Base-by-base conservation (phyloP, 2,113 vertebrate genomes). In the Anhinga rufa region DNA sequence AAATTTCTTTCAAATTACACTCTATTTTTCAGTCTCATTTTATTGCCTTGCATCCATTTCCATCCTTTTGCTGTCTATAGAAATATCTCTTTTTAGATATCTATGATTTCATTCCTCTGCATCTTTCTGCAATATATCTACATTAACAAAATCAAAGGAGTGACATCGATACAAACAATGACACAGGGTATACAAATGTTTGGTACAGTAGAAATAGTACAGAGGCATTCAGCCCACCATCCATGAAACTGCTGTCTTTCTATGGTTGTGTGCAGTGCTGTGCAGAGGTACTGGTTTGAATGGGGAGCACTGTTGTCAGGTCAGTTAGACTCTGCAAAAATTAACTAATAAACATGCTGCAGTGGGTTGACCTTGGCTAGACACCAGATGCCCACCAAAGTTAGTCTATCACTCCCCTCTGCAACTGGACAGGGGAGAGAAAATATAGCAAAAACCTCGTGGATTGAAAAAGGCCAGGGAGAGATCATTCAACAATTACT, bases 231-330 rank as follows among this genome's bases (percentile, higher is more conserved):
- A 75, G 61, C 17, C 34, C 31, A 22, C 42, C 36, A 58, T 14
- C 20, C 13, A 14, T 4, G 14, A 24, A 16, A 6, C 29, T 60
- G 10, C 29, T 72, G 9, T n/a, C 31, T 57, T 70, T 34, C 19
- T 17, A 21, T 0, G 0, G 10, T 3, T 31, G 3, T 14, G 51
- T 40, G 12, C 14, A 52, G 40, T 10, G 25, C 19, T 62, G 7
- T 32, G n/a, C 42, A n/a, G 32, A 72, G 17, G 17, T 55, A 13
- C 17, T 24, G n/a, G 9, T n/a, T 58, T 66, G 31, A 46, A 52
- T 4, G 28, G 8, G 2, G 3, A 78, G 40, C 19, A 12, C 49
- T 15, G 4, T n/a, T 92, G 20, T 54, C 34, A 46, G 8, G 10
- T 54, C 58, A 34, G 60, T 40, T 36, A 61, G 25, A 22, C 12